Conservation (phyloP, 2,888 invertebrate genomes). For the Philaethria dido region DNA sequence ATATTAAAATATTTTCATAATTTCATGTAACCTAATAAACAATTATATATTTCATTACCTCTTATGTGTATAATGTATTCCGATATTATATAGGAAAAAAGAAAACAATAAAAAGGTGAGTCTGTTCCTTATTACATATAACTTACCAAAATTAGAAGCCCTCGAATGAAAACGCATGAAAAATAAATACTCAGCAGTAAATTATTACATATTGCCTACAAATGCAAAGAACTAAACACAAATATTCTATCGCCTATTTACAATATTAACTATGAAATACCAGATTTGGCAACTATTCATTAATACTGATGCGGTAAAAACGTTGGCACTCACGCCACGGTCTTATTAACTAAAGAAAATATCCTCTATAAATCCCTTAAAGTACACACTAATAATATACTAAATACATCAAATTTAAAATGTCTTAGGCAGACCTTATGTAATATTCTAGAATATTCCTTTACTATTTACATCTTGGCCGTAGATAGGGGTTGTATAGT, state of each 20-base stretch:
- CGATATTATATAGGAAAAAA: too few species aligned
- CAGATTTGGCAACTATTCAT: conserved; percentile 78
- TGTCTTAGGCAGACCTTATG: conserved; percentile 78
- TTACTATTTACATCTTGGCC: conserved; percentile 78
- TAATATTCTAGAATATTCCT: conserved; percentile 56
- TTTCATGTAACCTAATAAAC: too few species aligned
- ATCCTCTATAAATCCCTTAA: conserved; percentile 74
- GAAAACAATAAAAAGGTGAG: not conserved
- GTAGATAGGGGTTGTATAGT: conserved; percentile 61
- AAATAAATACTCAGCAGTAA: conserved; percentile 71
- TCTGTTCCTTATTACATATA: conserved; percentile 35
- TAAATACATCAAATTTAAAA: conserved; percentile 81
- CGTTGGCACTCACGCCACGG: conserved; percentile 80
- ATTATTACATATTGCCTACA: conserved; percentile 56
- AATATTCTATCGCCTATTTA: conserved; percentile 73
- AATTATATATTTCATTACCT: too few species aligned
- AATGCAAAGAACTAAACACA: conserved; percentile 59
- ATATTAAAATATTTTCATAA: too few species aligned
- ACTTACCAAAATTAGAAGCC: conserved; percentile 73
- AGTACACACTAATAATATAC: conserved; percentile 63
- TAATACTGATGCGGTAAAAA: conserved; percentile 85
- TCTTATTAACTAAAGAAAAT: conserved; percentile 72
- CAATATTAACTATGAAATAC: conserved; percentile 73
- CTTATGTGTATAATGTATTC: too few species aligned
- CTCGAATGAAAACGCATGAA: conserved; percentile 80